A percentile compares a stretch with the other conserved stretches of the same genome.
Evolutionary conservation across 2,113 vertebrate species (phyloP).

Genomic region (Bubo blakistoni): DNA sequence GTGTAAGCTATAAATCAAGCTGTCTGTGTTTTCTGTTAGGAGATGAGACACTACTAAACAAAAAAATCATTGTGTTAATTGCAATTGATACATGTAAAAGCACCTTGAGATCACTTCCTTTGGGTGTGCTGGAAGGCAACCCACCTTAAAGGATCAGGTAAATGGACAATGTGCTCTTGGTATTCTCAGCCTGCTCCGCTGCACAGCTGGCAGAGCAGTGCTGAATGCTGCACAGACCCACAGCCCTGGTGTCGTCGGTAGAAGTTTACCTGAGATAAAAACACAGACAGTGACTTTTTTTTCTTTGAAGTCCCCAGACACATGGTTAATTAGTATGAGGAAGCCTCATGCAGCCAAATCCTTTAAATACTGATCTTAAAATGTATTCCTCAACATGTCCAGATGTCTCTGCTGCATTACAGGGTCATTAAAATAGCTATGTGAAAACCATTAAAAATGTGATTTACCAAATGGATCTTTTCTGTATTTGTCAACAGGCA

Average conservation of each 20-base stretch:
- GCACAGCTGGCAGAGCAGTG: background rate
- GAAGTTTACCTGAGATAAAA: background rate
- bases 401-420: background rate
- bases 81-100: background rate
- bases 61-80: background rate
- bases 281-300: background rate
- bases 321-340: background rate
- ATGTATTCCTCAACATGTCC: background rate
- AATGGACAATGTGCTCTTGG: background rate
- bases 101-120: background rate
- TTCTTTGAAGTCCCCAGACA: background rate
- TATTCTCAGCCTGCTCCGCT: background rate
- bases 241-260: background rate
- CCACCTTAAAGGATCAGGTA: background rate
- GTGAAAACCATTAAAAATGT: background rate
- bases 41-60: background rate
- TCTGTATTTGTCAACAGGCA: background rate
- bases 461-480: background rate
- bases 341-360: background rate
- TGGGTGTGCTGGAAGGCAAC: background rate
- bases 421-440: background rate
- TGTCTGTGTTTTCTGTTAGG: background rate
- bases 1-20: constrained; percentile 35
- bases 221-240: background rate
- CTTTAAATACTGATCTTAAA: background rate